A percentile compares a stretch with the other conserved stretches of the same genome.
Conservation (phyloP, 2,888 invertebrate genomes). For the Hypena proboscidalis region DNA sequence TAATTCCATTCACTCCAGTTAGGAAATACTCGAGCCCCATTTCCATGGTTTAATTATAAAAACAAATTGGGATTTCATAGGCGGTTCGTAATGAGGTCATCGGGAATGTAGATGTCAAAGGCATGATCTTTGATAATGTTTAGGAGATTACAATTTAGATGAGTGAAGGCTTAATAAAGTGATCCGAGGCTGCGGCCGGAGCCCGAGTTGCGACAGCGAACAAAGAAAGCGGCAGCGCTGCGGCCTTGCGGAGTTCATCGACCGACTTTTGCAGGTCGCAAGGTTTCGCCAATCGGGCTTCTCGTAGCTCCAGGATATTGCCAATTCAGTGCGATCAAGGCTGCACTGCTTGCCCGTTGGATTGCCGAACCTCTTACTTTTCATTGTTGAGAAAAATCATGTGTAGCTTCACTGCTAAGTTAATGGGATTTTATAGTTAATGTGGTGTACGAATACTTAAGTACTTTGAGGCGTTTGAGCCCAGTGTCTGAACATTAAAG, state of each 20-base stretch:
- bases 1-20: constrained; percentile 16
- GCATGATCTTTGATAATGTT: too few species aligned
- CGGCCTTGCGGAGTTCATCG: constrained; percentile 83
- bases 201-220: constrained; percentile 77
- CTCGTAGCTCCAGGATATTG: constrained; percentile 84
- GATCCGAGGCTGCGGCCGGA: constrained; percentile 73
- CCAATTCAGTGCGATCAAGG: constrained; percentile 83
- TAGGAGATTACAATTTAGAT: constrained; percentile 67
- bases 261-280: constrained; percentile 84
- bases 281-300: constrained; percentile 85
- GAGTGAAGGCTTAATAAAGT: constrained; percentile 77
- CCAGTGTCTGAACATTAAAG: too few species aligned
- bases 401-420: too few species aligned
- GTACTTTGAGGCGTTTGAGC: too few species aligned
- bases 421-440: too few species aligned
- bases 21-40: constrained; percentile 12
- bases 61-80: constrained; percentile 23
- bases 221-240: constrained; percentile 81
- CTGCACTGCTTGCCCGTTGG: constrained; percentile 63
- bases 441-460: too few species aligned
- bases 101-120: constrained; percentile 43
- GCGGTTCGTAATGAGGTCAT: constrained; percentile 37
- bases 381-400: constrained; percentile 65
- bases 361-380: constrained; percentile 76
- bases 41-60: constrained; percentile 25